These are phyloP conservation scores for Protobothrops mucrosquamatus DNA, from an alignment of 2,113 vertebrate genomes.

Conservation along the genomic window DNA sequence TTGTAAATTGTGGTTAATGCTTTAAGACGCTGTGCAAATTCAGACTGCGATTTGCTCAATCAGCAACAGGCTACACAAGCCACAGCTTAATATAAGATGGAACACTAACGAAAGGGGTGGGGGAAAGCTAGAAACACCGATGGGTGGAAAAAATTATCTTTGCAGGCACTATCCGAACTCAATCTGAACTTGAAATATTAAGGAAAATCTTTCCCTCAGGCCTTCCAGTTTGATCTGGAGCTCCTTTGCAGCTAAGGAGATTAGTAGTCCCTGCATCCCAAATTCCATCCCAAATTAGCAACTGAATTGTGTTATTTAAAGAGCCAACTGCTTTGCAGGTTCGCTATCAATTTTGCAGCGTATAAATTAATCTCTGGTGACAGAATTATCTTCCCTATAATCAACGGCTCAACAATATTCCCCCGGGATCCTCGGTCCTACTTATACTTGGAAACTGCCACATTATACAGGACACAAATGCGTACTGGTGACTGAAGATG, in stretches of 20 bases:
- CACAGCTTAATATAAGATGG: not conserved
- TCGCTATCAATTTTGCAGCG: conserved; percentile 57
- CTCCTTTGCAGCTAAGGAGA: not conserved
- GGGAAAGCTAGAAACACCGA: too few species aligned
- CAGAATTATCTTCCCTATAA: conserved; percentile 67
- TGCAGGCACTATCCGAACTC: conserved; percentile 19
- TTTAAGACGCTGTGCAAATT: not conserved
- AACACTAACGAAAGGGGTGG: too few species aligned
- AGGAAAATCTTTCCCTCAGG: not conserved
- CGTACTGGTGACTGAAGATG: conserved; percentile 55
- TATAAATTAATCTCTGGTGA: conserved; percentile 68
- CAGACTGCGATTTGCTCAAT: not conserved
- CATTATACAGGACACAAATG: conserved; percentile 64
- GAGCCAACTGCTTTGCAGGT: conserved; percentile 47
- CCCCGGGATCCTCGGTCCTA: conserved; percentile 65
- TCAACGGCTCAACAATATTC: conserved; percentile 66
- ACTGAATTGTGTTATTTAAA: conserved; percentile 38
- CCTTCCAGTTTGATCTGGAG: not conserved
- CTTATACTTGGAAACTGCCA: conserved; percentile 64
- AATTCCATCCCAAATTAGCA: conserved; percentile 29
- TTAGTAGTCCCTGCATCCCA: conserved; percentile 6
- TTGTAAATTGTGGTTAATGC: not conserved
- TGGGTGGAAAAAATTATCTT: not conserved
- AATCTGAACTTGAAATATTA: conserved; percentile 27
- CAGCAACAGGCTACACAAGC: not conserved